These are phyloP conservation scores for Cephalopholis sonnerati DNA, from an alignment of 2,113 vertebrate genomes.

Conservation along the genomic window DNA sequence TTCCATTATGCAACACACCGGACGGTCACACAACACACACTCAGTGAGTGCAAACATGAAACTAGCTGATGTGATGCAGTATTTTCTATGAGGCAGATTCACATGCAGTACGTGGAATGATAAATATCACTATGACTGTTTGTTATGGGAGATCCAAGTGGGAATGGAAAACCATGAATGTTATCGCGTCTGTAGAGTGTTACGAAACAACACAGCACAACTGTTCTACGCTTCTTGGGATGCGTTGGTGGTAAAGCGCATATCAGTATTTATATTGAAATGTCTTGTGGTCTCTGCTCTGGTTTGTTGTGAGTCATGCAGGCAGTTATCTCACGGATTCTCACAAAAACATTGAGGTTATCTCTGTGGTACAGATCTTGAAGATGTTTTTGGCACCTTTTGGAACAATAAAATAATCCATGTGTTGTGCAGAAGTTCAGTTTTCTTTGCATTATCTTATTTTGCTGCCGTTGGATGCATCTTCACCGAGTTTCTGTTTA, in stretches of 20 bases:
- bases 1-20: too few species aligned
- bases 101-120: neutral
- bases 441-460: neutral
- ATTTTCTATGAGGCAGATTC: neutral
- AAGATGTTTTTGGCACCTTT: neutral
- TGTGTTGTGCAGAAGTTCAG: neutral
- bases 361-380: neutral
- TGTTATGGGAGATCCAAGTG: neutral
- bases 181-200: neutral
- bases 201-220: too few species aligned
- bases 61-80: neutral
- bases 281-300: neutral
- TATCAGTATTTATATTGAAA: neutral
- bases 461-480: neutral
- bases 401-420: neutral
- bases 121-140: neutral
- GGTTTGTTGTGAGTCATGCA: constrained; percentile 13
- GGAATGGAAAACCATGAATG: neutral
- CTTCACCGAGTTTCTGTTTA: neutral
- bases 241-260: neutral
- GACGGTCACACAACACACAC: too few species aligned
- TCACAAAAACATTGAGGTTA: neutral
- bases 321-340: neutral
- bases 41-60: neutral
- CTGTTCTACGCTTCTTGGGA: neutral